Conservation (phyloP, 2,113 vertebrate genomes). For the Nipponia nippon region DNA sequence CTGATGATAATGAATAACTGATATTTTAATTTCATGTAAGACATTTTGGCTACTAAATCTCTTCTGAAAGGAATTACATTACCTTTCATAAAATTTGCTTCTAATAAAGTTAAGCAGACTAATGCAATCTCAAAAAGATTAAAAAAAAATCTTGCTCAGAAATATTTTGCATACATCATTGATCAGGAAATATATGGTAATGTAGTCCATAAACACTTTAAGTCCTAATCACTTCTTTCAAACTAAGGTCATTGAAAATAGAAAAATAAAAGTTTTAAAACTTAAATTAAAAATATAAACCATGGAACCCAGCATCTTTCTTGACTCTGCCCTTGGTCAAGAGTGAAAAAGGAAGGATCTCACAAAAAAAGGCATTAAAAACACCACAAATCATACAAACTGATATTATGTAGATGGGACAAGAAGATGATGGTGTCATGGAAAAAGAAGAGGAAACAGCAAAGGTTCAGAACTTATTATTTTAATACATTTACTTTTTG, state of each 20-base stretch:
- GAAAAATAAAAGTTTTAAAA: background rate
- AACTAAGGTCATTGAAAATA: background rate
- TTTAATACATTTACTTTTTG: background rate
- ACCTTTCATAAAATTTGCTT: slow-evolving; percentile 2
- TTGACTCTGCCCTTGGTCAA: background rate
- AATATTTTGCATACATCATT: background rate
- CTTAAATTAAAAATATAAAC: background rate
- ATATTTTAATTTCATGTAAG: slow-evolving; percentile 19
- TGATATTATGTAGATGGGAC: background rate
- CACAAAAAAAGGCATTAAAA: background rate
- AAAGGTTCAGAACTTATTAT: background rate
- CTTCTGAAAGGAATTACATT: slow-evolving; percentile 30
- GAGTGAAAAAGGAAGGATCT: background rate
- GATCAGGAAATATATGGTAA: slow-evolving; percentile 14
- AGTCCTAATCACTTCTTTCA: background rate
- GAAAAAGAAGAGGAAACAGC: background rate
- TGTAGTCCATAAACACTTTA: background rate
- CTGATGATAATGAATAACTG: slow-evolving; percentile 1
- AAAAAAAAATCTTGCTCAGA: background rate
- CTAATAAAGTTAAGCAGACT: slow-evolving; percentile 16
- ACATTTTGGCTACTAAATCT: slow-evolving; percentile 17
- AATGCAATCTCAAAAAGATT: background rate
- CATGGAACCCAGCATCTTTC: background rate
- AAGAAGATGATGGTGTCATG: background rate
- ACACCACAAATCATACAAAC: background rate